Evolutionary conservation across 92 coral and sea anemone species (phyloP), one percentile per base, ranked within the genome.

Genomic region (Zoanthus sansibaricus): DNA sequence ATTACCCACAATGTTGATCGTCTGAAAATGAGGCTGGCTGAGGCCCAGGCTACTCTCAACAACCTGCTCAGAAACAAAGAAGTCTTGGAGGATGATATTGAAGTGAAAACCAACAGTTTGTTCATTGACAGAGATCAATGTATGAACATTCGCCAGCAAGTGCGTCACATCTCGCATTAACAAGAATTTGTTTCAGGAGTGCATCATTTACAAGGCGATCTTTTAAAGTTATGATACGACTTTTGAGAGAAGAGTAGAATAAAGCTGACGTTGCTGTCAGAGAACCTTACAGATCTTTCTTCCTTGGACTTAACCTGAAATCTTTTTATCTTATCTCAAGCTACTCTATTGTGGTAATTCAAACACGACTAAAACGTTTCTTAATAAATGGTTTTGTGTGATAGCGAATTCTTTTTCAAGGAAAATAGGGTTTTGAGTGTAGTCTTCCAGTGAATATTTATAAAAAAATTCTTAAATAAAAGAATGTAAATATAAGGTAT

Each of bases 61-160:
- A 91, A 94, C 62, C 87, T 96, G 88, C 89, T 94, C 11, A 95
- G 96, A 75, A 95, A 96, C 88, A 96, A 93, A 89, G 99, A 92
- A 75, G 90, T 91, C 0, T 82, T 96, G 87, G 99, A 96, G 71
- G 97, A 96, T 88, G 99, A 96, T 88, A 96, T 96, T 74, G 98
- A 96, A 79, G 95, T 95, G 76, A 96, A 96, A 75, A 93, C 99
- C 76, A 96, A 96, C 93, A 95, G 97, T 32, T 83, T 96, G 87
- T 96, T 96, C 52, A 92, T 96, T 72, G 99, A 96, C 62, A 94
- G 99, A 13, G 99, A 96, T 54, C 98, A 94, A 75, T 96, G 99
- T 76, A 96, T 96, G 99, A 92, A 87, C 51, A 78, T 96, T 73
- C 92, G 98, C 52, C 93, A 93, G 48, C 99, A 96, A 88, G 91